Evolutionary conservation across 2,113 vertebrate species (phyloP), one percentile per base, ranked within the genome.

Genomic region (Centropus unirufus): DNA sequence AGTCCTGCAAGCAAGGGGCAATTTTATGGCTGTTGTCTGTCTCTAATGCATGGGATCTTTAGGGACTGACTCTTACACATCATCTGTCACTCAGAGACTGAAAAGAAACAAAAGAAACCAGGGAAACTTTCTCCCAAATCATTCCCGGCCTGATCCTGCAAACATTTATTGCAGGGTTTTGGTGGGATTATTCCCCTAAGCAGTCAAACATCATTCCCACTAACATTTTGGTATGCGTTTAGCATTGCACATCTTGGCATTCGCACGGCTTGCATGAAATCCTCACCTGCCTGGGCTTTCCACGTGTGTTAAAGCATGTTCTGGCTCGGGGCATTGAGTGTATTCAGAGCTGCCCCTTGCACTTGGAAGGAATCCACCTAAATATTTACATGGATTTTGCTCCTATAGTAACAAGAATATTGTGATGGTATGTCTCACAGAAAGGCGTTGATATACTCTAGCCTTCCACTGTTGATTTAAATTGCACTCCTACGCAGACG

Each of bases 351-450:
- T 87, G 89, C 77, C 89, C 91, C 70, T 85, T 64, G 81, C 74
- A 17, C 70, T 92, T 92, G 89, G 89, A 85, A 79, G 13, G 81
- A 76, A 73, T 75, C 87, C 84, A 69, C 74, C 67, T 54, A 81
- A 96, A 93, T 95, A 95, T 94, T 94, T 92, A 87, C 81, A 11
- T 23, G 64, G 39, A 32, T 92, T 95, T 96, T 87, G 95, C 91
- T 96, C 74, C 95, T 95, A 92, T 95, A 92, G 89, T 87, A 93
- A 96, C 95, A 73, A 30, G 87, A 66, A 80, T 62, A 85, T 49
- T 29, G 70, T 14, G 4, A 2, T 2, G 26, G 47, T n/a, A 8
- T 34, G 61, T 22, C 63, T 79, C 66, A 9, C 49, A 11, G 36
- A 40, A 87, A 72, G 3, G 27, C 5, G 4, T 58, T 14, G 77